Conservation (phyloP, 2,797 vertebrate species). For the Leuciscus waleckii region DNA sequence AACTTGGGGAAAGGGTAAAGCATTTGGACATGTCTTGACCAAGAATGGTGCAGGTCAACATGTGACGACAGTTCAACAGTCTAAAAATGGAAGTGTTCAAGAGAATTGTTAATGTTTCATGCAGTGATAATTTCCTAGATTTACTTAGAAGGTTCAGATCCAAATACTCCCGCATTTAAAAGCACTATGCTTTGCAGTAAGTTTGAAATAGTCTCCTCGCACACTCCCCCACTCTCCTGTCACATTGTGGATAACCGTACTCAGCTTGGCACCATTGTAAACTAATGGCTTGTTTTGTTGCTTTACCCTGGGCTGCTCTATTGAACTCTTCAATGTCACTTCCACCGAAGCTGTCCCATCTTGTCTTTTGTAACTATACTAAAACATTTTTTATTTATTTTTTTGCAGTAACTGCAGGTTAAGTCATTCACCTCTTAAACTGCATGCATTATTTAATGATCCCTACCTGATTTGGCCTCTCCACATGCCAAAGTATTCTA, state of each 20-base stretch:
- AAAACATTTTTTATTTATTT: conserved; percentile 36
- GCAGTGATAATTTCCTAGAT: neutral
- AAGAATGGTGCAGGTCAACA: conserved; percentile 3
- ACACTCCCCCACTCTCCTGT: conserved; percentile 31
- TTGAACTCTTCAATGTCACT: conserved; percentile 46
- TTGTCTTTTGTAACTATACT: conserved; percentile 41
- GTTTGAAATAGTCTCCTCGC: neutral
- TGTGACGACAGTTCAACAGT: conserved; percentile 10
- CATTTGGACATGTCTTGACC: conserved; percentile 9
- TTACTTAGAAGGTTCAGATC: neutral
- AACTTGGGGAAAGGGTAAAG: neutral
- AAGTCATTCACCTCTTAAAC: conserved; percentile 50
- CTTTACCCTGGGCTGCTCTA: conserved; percentile 48
- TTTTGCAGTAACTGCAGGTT: conserved; percentile 46
- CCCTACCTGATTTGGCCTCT: conserved; percentile 73
- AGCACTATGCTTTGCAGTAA: neutral
- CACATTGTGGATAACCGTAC: conserved; percentile 27
- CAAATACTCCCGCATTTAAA: neutral
- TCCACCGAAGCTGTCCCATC: conserved; percentile 42
- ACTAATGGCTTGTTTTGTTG: conserved; percentile 56
- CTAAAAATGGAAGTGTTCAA: conserved; percentile 26
- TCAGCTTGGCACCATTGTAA: conserved; percentile 46
- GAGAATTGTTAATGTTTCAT: conserved; percentile 14
- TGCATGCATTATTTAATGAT: conserved; percentile 54
- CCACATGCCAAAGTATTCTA: conserved; percentile 87